Evolutionary conservation across 2,113 vertebrate species (phyloP).

Genomic region (Narcine bancroftii): DNA sequence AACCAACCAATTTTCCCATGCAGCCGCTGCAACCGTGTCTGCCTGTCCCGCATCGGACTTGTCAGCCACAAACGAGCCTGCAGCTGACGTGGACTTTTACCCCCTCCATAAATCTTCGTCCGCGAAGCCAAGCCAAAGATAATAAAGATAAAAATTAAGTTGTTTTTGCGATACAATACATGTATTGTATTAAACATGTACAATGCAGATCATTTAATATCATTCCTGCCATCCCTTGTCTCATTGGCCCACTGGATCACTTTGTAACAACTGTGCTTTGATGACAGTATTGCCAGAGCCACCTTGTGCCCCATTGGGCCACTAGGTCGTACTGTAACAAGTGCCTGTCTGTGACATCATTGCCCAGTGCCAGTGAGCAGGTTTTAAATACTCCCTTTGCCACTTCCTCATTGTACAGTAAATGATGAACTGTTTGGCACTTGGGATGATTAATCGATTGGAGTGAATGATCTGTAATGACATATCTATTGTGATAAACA

Average conservation of each 20-base stretch:
- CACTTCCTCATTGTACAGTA: not conserved
- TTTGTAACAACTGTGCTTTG: not conserved
- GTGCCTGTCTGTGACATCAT: not conserved
- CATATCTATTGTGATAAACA: not conserved
- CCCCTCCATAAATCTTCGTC: no score
- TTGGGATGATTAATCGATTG: not conserved
- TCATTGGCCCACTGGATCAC: not conserved
- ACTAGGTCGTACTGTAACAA: not conserved
- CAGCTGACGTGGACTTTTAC: no score
- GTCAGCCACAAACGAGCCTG: no score
- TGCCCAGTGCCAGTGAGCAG: not conserved
- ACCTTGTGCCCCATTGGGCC: not conserved
- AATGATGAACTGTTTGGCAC: conserved; percentile 19
- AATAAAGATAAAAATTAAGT: no score
- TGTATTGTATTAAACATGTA: no score
- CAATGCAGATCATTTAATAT: not conserved
- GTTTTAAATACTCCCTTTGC: not conserved
- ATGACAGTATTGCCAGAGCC: not conserved
- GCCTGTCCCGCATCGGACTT: no score
- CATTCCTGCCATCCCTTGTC: not conserved
- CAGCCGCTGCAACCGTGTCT: no score
- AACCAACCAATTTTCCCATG: no score
- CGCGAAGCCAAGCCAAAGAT: no score
- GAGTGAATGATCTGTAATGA: conserved; percentile 17
- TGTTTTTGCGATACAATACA: no score